These are phyloP conservation scores for Bugulina stolonifera DNA, from an alignment of 2,888 invertebrate genomes.

Conservation along the genomic window DNA sequence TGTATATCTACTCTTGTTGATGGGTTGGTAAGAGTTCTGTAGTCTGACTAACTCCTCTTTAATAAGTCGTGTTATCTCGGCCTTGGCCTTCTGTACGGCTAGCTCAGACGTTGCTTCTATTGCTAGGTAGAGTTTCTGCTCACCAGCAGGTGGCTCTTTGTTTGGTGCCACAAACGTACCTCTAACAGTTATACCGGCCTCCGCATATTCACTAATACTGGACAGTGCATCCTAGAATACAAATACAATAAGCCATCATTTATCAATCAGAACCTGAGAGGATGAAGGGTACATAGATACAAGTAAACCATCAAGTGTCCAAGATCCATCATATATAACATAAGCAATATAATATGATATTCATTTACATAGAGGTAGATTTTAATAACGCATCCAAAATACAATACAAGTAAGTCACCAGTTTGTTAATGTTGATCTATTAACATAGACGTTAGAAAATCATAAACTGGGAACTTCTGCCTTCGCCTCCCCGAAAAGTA, in stretches of 20 bases:
- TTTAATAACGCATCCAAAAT: too few relatives aligned
- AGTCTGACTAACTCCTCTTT: conserved; percentile 94
- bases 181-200: conserved; percentile 95
- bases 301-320: neutral
- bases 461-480: too few relatives aligned
- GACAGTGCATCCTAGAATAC: conserved; percentile 81
- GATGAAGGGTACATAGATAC: neutral
- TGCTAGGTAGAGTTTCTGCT: conserved; percentile 92
- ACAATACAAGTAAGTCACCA: too few relatives aligned
- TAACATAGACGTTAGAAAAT: too few relatives aligned
- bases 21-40: conserved; percentile 56
- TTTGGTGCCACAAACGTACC: conserved; percentile 86
- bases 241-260: too few relatives aligned
- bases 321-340: too few relatives aligned
- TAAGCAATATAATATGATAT: too few relatives aligned
- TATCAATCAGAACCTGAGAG: neutral
- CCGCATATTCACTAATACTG: conserved; percentile 96
- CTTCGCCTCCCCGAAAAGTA: too few relatives aligned
- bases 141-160: conserved; percentile 65
- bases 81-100: conserved; percentile 58
- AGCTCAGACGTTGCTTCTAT: conserved; percentile 96
- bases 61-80: conserved; percentile 89
- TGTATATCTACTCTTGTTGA: conserved; percentile 87
- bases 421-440: too few relatives aligned
- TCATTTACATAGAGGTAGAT: too few relatives aligned